Evolutionary conservation across 2,113 vertebrate species (phyloP), one percentile per base, ranked within the genome.

Genomic region (Gasterosteus nipponicus): DNA sequence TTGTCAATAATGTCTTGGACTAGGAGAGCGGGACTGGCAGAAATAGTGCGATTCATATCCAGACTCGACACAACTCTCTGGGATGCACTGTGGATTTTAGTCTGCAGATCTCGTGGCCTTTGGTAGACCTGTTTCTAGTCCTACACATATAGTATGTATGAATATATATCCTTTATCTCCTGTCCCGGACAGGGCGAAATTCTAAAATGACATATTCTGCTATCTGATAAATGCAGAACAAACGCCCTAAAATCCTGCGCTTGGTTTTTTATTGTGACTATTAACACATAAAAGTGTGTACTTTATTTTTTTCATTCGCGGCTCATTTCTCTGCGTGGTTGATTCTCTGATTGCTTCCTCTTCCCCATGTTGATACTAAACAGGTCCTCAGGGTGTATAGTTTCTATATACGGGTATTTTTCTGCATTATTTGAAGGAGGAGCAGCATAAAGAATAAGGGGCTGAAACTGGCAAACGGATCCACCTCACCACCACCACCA

Each of bases 331-430:
- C 70, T 78, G 51, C 62, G 38, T 77, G 59, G 65, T 65, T 73
- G 47, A 46, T 80, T 81, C 62, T 82, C 73, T 64, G 22, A 78
- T 75, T 78, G 74, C 77, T 87, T 93, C 77, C 75, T 84, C 70
- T 80, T 88, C 75, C 77, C 67, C 57, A 47, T 56, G 80, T 85
- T 35, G 60, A 63, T 83, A 82, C 83, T 79, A 63, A 87, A 81
- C 44, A 76, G 78, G 71, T 93, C 87, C 94, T 95, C 94, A 94
- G 94, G 94, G 93, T 94, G 85, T 89, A 90, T 85, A 88, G 86
- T 90, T 93, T 89, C 80, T 91, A 86, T 86, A 93, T 94, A 95
- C 94, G 94, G 94, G 94, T 95, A 95, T 94, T 91, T 85, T 83
- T 86, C 75, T 86, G n/a, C 88, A 72, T 84, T 83, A 64, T 82